These are phyloP conservation scores for Eudasyphora cyanicolor DNA, from an alignment of 2,888 invertebrate genomes.

Conservation along the genomic window DNA sequence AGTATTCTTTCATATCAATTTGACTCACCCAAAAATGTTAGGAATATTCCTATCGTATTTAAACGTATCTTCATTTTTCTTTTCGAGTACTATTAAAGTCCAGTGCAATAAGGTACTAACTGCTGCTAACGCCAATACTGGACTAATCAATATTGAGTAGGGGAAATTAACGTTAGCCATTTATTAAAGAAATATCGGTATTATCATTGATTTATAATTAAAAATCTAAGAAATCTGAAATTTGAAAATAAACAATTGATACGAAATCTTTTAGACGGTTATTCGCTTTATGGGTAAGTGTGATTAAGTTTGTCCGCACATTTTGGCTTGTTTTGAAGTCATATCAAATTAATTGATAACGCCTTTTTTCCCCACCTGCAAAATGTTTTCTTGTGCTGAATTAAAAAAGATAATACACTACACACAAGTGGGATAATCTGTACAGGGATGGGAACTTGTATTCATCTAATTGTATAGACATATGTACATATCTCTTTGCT, in stretches of 20 bases:
- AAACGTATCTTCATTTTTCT: conserved; percentile 14
- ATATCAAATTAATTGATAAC: conserved; percentile 21
- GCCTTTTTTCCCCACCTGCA: not conserved
- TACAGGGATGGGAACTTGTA: no score
- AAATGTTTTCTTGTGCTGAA: not conserved
- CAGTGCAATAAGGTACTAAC: not conserved
- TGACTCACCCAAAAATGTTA: conserved; percentile 57
- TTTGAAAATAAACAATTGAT: not conserved
- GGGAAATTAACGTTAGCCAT: not conserved
- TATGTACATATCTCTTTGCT: no score
- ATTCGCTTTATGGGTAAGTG: not conserved
- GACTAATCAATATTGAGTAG: conserved; percentile 13
- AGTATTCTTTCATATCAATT: no score
- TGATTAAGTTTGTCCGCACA: not conserved
- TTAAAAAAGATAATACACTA: not conserved
- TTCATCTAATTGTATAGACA: no score
- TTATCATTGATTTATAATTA: conserved; percentile 28
- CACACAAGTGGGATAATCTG: conserved; percentile 1
- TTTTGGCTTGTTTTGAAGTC: not conserved
- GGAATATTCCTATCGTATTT: conserved; percentile 17
- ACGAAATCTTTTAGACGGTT: not conserved
- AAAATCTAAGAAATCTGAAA: conserved; percentile 33
- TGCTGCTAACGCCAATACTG: not conserved
- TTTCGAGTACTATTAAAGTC: not conserved
- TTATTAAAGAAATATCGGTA: conserved; percentile 12